Base-by-base conservation (phyloP, 2,888 invertebrate species). In the Pimpla rufipes region DNA sequence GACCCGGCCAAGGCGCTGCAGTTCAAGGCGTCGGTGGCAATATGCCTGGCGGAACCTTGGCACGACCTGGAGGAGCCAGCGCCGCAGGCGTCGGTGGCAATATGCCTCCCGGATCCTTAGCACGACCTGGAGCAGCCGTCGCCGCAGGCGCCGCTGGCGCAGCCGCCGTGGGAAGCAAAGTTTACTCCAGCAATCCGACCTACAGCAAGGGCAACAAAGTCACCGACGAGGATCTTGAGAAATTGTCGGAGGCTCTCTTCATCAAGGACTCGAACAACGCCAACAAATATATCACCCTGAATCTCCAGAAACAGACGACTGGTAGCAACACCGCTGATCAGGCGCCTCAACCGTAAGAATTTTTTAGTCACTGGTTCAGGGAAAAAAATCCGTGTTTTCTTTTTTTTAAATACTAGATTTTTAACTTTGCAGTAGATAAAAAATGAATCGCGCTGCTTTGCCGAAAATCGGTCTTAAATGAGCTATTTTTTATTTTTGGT, bases 251-350 rank as follows among this genome's bases (percentile, higher is more conserved):
- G 93, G 95, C 95, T 73, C 93, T 97, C 21, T 94, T 96, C 79
- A 94, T 94, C 77, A 96, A 96, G 90, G 97, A 97, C 90, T 93
- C 93, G 0, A 97, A 97, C 91, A 97, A 97, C 91, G 96, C 96
- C 52, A 95, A 96, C 6, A 95, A 94, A 89, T 95, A 95, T 86
- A 94, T 97, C n/a, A 95, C 95, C 0, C 90, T 97, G 1, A 96
- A 97, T 92, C 94, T 96, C 82, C 97, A 98, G 93, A 96, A 96
- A 85, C 95, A 95, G 91, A 97, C 97, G 0, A 95, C 96, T 1
- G 96, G 97, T 8, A 95, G 95, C 67, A 96, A 96, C 16, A 94
- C 93, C 73, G 94, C 94, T 13, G 97, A 98, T 91, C 95, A 96
- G 92, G 97, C 97, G 7, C 95, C 97, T 35, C 93, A 94, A 87